Base-by-base conservation (phyloP, 2,113 vertebrate genomes). In the Zootoca vivipara region DNA sequence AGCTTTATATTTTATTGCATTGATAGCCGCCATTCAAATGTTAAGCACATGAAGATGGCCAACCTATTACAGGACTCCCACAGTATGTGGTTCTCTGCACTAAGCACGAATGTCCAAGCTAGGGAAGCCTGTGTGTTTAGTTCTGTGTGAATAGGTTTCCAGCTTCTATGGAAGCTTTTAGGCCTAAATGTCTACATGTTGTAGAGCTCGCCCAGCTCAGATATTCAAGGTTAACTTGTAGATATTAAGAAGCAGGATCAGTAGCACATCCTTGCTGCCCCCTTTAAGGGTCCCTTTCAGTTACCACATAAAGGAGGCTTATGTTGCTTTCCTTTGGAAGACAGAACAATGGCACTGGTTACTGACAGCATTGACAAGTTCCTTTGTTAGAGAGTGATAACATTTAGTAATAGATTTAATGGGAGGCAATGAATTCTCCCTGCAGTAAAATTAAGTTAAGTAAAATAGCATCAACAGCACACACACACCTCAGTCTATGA, bases 331-430 rank as follows among this genome's bases (percentile, higher is more conserved):
- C 75, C 40, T 90, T 82, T 88, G 93, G 84, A 94, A 95, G 93
- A 91, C 92, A 93, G 90, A 89, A 91, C 69, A 93, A 42, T 92
- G 92, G 86, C 80, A 86, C 56, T 83, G 79, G 65, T 56, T 91
- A 42, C 26, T 91, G 82, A 30, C 86, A 89, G 79, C 65, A 69
- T 81, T 70, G 82, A 78, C 73, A 58, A 84, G 72, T 10, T 46
- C 42, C 24, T 77, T 64, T 20, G 26, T 46, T 89, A 33, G 62
- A 73, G 15, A 79, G 1, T 87, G 22, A 26, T 77, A 75, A 90
- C 74, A 74, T 90, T 80, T 88, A 52, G 67, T 92, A 64, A 26
- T 89, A 52, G 78, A 3, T 69, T 92, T 92, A 90, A 84, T 75
- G 79, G 92, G 56, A 87, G 62, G 88, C 93, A 89, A 65, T 73